Evolutionary conservation across 1,140 invertebrate species (phyloP).

Genomic region (Lepidurus couesii): DNA sequence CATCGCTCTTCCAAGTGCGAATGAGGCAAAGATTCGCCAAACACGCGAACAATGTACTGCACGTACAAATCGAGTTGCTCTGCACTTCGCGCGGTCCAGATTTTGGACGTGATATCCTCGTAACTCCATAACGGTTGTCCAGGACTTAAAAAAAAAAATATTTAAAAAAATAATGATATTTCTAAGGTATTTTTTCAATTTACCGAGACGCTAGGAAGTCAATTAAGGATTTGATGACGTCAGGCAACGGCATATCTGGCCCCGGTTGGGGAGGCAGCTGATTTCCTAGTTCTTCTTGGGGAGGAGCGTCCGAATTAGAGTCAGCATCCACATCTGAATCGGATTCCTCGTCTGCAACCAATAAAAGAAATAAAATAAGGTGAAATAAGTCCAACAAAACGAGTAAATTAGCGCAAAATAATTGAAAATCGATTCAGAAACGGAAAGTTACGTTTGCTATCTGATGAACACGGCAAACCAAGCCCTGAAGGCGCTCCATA

Average conservation of each 20-base stretch:
- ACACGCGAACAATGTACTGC: constrained; percentile 75
- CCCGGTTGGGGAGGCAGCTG: constrained; percentile 51
- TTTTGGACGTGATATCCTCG: constrained; percentile 94
- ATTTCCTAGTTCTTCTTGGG: constrained; percentile 1
- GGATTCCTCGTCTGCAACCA: background rate
- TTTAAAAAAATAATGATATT: constrained; percentile 5
- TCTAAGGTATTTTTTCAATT: constrained; percentile 39
- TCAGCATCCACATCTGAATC: constrained; percentile 29
- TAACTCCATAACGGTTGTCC: constrained; percentile 88
- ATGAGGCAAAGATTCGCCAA: constrained; percentile 79
- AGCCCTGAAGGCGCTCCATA: background rate
- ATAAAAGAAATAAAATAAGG: background rate
- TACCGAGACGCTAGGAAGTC: constrained; percentile 69
- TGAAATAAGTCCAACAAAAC: background rate
- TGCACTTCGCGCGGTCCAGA: constrained; percentile 85
- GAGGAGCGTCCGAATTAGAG: background rate
- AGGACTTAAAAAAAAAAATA: constrained; percentile 45
- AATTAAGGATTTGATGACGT: constrained; percentile 81
- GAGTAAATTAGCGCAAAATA: background rate
- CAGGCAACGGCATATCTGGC: constrained; percentile 64
- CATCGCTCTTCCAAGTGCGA: constrained; percentile 86
- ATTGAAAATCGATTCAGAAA: background rate
- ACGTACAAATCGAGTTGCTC: constrained; percentile 84
- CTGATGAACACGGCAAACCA: background rate
- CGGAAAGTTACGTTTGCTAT: background rate